These are phyloP conservation scores for Ovibos moschatus DNA, from an alignment of 2,113 vertebrate species.

Conservation along the genomic window DNA sequence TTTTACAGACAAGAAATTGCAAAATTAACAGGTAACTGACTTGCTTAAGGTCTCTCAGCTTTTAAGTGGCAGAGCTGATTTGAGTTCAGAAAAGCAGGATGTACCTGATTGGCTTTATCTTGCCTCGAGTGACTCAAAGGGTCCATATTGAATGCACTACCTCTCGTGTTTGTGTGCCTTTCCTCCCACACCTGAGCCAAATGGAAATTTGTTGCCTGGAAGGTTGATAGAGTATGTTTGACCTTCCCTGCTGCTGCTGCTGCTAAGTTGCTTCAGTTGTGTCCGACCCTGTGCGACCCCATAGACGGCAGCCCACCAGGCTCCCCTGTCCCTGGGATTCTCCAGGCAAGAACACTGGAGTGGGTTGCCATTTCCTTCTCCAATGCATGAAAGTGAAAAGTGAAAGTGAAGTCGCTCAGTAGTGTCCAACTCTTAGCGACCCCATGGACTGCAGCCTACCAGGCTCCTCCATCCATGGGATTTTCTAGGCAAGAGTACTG, in stretches of 20 bases:
- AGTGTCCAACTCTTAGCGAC: no score
- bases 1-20: background rate
- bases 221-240: background rate
- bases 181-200: fast-evolving
- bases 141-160: background rate
- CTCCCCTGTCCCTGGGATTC: no score
- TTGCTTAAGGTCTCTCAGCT: background rate
- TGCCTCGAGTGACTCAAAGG: background rate
- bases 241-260: background rate
- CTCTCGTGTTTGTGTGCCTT: background rate
- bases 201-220: background rate
- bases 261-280: no score
- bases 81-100: background rate
- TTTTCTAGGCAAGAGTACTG: no score
- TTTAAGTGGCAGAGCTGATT: background rate
- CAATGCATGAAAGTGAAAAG: no score
- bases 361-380: no score
- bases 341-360: no score
- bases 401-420: no score
- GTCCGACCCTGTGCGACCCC: no score
- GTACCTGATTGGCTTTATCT: background rate
- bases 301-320: no score
- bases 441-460: no score
- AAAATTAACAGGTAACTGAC: background rate
- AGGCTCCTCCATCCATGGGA: no score